These are phyloP conservation scores for Acanthisitta chloris DNA, from an alignment of 2,113 vertebrate genomes.

Conservation along the genomic window DNA sequence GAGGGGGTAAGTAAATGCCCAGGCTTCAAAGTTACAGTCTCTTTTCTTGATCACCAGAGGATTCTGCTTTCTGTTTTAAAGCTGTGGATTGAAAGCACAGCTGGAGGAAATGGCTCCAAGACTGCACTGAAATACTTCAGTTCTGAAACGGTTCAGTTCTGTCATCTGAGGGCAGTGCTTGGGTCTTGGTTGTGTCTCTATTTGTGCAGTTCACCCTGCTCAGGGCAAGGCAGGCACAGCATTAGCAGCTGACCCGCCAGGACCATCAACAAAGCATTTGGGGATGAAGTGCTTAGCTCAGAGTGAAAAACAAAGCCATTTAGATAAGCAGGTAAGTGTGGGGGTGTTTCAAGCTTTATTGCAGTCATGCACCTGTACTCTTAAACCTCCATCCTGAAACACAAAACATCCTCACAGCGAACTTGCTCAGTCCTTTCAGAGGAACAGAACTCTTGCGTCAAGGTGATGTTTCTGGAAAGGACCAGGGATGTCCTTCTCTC, in stretches of 20 bases:
- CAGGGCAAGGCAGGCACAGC: not conserved
- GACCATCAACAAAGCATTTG: not conserved
- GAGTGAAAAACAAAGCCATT: not conserved
- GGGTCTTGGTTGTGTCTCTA: not conserved
- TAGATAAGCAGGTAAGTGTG: not conserved
- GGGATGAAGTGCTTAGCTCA: not conserved
- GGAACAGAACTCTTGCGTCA: not conserved
- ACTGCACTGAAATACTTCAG: no score
- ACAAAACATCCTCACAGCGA: rapidly evolving
- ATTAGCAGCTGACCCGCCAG: not conserved
- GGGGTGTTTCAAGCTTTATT: not conserved
- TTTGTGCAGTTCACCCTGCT: no score
- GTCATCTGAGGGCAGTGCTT: not conserved
- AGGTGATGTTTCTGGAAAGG: not conserved
- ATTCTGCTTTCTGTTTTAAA: not conserved
- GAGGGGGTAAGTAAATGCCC: not conserved
- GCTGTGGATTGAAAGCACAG: not conserved
- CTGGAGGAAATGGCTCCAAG: not conserved
- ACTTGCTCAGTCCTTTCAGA: not conserved
- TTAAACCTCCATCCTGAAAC: not conserved
- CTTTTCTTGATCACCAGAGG: not conserved
- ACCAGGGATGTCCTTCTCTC: not conserved
- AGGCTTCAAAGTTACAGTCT: not conserved
- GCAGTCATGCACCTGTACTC: not conserved
- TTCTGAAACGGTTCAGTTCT: not conserved